Base-by-base conservation (phyloP, 2,113 vertebrate genomes). In the Struthidea cinerea region DNA sequence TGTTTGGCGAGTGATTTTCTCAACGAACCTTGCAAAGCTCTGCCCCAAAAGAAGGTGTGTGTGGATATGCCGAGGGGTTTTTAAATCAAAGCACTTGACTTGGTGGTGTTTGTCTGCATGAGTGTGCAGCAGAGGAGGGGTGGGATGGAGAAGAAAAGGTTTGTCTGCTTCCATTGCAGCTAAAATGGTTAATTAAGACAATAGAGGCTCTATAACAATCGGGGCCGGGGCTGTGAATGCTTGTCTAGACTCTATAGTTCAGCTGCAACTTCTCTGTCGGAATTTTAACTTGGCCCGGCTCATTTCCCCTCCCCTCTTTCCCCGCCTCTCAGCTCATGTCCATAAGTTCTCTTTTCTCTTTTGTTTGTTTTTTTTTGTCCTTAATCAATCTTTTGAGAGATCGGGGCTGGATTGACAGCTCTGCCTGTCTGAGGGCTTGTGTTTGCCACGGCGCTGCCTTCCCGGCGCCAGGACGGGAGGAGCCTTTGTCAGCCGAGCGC, bases 161-260 rank as follows among this genome's bases (percentile, higher is more conserved):
- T 96, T 82, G 94, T 97, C 96, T 96, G 89, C 85, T 92, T 94
- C 84, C 83, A 81, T 90, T 96, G 68, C 44, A 6, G 91, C 94
- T 94, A 74, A 87, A 97, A 97, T 96, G 93, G 96, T 96, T 97
- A 97, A 97, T 98, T 97, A 98, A 97, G 97, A 98, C 97, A 98
- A 98, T 97, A 89, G 97, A 82, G 91, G 94, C 91, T 84, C 68
- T 53, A 35, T 80, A 93, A 96, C 95, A 96, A 97, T 96, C 7
- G 89, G 59, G 90, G 92, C 92, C 63, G 13, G 64, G 90, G 67
- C 90, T 23, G 20, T 97, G 94, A 97, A 98, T 97, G 95, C 63
- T 89, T 93, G 97, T 98, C 97, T 98, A 98, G 97, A 98, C 97
- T 97, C 97, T 94, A 96, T 89, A 96, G 96, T 95, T 90, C 78